Evolutionary conservation across 2,113 vertebrate species (phyloP), one percentile per base, ranked within the genome.

Genomic region (Camarhynchus parvulus): DNA sequence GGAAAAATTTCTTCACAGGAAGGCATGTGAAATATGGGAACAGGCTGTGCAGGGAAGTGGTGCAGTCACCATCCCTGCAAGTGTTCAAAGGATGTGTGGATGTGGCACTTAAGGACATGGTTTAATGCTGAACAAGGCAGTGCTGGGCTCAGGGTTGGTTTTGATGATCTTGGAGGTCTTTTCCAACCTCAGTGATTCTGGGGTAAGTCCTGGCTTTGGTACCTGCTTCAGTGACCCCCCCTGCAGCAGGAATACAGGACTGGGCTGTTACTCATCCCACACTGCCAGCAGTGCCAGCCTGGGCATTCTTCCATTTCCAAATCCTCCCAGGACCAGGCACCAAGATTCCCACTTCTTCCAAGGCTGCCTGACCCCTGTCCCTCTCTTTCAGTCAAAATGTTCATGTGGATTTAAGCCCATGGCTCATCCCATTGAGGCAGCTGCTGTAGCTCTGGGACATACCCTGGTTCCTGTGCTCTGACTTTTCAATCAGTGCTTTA

Each of bases 161-260:
- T 6, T 41, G 20, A 53, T 68, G 30, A 55, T 47, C 19, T 7
- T 15, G 7, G 46, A 46, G 13, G 11, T 27, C n/a, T 66, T 44
- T 73, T 33, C 67, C 15, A 66, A 3, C 25, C 35, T 42, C 49
- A 31, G 15, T 12, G 21, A 35, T 56, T 27, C 25, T 66, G 58
- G 42, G 31, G 0, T 24, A 33, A 81, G n/a, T 37, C 28, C 15
- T 59, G 10, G 20, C 35, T 88, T 41, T n/a, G 37, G 18, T 20
- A 21, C 24, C 17, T 35, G 56, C 39, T 62, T 61, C 47, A 19
- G 28, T 70, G 30, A 49, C 14, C 1, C 0, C 1, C 0, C 9
- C 33, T 21, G 21, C 46, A 76, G 53, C 64, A 84, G 42, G 24
- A 74, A 44, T 24, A 37, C 21, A 24, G 31, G 19, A 20, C 35